Conservation (phyloP, 2,888 invertebrate species). For the Branchellion lobata region DNA sequence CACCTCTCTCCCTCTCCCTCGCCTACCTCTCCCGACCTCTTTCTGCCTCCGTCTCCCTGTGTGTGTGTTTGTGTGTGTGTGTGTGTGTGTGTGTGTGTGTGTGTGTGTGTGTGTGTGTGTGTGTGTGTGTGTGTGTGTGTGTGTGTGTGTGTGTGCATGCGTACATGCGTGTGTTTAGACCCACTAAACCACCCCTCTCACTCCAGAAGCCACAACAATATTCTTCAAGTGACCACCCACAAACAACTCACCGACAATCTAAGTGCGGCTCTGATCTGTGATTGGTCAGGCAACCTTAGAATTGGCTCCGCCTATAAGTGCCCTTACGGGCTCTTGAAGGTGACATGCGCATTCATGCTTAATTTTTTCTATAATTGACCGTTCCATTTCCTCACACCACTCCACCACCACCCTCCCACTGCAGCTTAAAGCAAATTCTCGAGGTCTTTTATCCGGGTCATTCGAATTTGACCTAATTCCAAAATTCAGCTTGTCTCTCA, state of each 20-base stretch:
- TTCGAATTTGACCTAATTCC: neutral
- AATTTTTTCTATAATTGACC: no score
- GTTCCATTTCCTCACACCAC: no score
- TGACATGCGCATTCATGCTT: neutral
- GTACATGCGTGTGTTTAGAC: no score
- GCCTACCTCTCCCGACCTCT: neutral
- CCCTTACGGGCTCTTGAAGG: neutral
- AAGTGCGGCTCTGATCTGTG: neutral
- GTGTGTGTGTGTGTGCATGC: no score
- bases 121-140: neutral
- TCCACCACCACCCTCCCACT: no score
- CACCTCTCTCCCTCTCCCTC: neutral
- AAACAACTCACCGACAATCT: neutral
- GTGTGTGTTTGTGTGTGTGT: no score
- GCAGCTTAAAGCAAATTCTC: neutral
- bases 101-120: neutral
- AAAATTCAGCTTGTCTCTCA: no score
- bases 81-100: neutral
- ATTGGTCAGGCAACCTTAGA: neutral
- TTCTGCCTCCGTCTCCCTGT: neutral
- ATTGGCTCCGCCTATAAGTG: neutral
- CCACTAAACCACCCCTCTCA: no score
- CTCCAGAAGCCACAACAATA: no score
- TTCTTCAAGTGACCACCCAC: neutral
- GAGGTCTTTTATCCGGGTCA: neutral